A percentile compares a stretch with the other conserved stretches of the same genome.
phyloP scores from a whole-genome alignment of 2,888 invertebrate species.

The Dexiosoma caninum region DNA sequence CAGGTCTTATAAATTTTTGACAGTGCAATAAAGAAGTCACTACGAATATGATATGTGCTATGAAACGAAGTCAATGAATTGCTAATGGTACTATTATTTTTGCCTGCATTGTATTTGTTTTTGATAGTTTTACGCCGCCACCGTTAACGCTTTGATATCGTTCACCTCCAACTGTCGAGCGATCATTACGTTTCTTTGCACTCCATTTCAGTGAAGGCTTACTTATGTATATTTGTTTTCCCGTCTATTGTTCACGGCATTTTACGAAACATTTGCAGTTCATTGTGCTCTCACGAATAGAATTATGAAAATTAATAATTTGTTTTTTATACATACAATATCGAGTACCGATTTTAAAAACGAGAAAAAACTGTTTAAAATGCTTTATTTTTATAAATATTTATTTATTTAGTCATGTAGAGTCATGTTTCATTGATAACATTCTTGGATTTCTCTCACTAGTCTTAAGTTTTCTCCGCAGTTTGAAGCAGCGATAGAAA shows the following conservation, averaged over 20 bases:
- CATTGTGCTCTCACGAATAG: conserved; percentile 28
- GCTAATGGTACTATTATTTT: no score
- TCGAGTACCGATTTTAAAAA: no score
- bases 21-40: no score
- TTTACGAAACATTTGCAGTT: conserved; percentile 10
- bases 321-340: no score
- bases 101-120: no score
- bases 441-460: conserved; percentile 15
- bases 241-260: conserved; percentile 34
- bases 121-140: neutral
- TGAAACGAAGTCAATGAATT: no score
- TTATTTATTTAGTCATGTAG: conserved; percentile 6
- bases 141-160: neutral
- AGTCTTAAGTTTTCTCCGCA: conserved; percentile 22
- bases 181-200: conserved; percentile 37
- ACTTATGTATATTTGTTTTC: conserved; percentile 13
- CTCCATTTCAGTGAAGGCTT: conserved; percentile 43
- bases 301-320: conserved; percentile 4
- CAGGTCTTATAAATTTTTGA: no score
- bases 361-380: neutral
- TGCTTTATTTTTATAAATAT: neutral
- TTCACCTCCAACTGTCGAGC: neutral
- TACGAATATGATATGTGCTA: no score
- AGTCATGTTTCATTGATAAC: neutral
- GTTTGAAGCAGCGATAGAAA: neutral